Evolutionary conservation across 1,140 invertebrate species (phyloP).

Genomic region (Neuroterus valhalla): DNA sequence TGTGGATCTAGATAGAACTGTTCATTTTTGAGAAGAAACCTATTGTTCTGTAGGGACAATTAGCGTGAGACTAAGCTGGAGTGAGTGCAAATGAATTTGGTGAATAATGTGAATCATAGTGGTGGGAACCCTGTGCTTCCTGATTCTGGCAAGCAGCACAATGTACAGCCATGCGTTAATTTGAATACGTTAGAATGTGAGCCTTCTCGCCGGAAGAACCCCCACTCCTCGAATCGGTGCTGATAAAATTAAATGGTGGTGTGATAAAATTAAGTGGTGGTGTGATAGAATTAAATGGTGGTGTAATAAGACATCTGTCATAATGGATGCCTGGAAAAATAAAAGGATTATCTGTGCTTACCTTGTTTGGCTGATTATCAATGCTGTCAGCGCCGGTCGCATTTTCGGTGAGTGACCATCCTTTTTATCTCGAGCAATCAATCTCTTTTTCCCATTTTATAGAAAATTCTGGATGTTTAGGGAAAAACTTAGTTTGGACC

Average conservation of each 20-base stretch:
- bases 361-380: slow-evolving; percentile 67
- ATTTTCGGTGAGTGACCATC: slow-evolving; percentile 64
- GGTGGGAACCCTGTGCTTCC: slow-evolving; percentile 13
- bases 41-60: not conserved
- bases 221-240: slow-evolving; percentile 41
- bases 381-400: slow-evolving; percentile 59
- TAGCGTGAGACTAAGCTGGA: slow-evolving; percentile 2
- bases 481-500: no score
- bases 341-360: slow-evolving; percentile 67
- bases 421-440: not conserved
- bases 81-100: slow-evolving; percentile 22
- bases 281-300: slow-evolving; percentile 53
- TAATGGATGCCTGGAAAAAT: slow-evolving; percentile 65
- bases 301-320: slow-evolving; percentile 58
- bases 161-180: slow-evolving; percentile 6
- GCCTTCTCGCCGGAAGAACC: not conserved
- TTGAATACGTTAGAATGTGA: slow-evolving; percentile 30
- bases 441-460: no score
- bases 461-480: no score
- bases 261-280: no score
- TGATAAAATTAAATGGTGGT: slow-evolving; percentile 53
- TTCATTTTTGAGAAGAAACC: not conserved
- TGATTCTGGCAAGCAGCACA: not conserved
- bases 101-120: slow-evolving; percentile 21
- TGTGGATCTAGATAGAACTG: not conserved